Percentiles rank a stretch among this genome's conserved stretches.
phyloP scores from a whole-genome alignment of 2,113 vertebrate species.

The Tachysurus vachellii region DNA sequence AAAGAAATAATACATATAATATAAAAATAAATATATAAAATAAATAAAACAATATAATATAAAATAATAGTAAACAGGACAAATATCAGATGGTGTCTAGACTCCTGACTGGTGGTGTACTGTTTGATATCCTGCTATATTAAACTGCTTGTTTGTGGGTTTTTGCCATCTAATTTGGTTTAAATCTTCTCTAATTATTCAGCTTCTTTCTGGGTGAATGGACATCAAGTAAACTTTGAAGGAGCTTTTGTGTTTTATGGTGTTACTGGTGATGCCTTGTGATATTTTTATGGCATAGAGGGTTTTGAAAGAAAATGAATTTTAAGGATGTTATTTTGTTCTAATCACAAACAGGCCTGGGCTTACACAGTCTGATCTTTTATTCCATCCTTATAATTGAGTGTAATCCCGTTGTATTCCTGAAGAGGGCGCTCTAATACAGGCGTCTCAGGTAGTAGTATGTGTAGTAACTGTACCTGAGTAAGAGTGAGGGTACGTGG shows the following conservation, averaged over 20 bases:
- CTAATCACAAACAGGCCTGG: not conserved
- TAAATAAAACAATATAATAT: not conserved
- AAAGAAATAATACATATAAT: no score
- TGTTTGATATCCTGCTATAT: not conserved
- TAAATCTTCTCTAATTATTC: not conserved
- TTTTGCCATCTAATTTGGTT: not conserved
- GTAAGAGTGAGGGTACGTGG: not conserved
- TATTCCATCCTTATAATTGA: not conserved
- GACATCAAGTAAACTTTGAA: not conserved
- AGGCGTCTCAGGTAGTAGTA: slow-evolving; percentile 58
- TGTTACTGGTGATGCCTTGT: not conserved
- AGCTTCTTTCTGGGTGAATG: not conserved
- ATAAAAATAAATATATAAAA: no score
- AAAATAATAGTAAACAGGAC: not conserved
- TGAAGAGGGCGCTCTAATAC: slow-evolving; percentile 80
- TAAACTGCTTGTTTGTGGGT: not conserved
- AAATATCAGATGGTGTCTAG: not conserved
- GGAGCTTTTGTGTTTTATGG: not conserved
- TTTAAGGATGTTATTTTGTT: not conserved
- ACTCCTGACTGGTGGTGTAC: not conserved
- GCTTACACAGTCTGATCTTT: not conserved
- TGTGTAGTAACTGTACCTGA: slow-evolving; percentile 46
- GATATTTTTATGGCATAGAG: not conserved
- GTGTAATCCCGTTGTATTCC: slow-evolving; percentile 50
- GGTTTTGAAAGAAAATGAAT: not conserved